Evolutionary conservation across 2,113 vertebrate genomes (phyloP).

Genomic region (Lagopus leucura): DNA sequence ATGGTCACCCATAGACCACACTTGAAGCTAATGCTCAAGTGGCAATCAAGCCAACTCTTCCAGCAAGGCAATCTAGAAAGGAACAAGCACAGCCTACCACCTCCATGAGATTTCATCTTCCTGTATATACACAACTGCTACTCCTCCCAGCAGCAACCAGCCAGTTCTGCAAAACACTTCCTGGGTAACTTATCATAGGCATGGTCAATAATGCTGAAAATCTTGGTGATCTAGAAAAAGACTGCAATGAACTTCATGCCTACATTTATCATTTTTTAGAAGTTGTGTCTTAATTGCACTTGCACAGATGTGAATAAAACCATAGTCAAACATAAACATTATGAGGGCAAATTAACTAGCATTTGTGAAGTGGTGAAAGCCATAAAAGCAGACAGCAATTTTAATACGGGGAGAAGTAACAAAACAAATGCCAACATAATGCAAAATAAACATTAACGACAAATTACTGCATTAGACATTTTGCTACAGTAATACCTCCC

Average conservation of each 20-base stretch:
- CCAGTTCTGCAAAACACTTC: background rate
- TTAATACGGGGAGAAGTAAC: background rate
- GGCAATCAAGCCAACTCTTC: background rate
- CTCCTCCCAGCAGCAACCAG: background rate
- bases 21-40: background rate
- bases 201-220: background rate
- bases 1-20: background rate
- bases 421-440: slow-evolving; percentile 3
- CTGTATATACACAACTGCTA: background rate
- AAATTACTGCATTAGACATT: background rate
- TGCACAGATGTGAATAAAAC: background rate
- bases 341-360: background rate
- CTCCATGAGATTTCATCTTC: background rate
- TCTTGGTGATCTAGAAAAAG: background rate
- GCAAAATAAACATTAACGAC: background rate
- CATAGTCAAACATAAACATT: accelerated
- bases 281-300: background rate
- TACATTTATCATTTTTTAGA: background rate
- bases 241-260: background rate
- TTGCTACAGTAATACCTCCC: background rate
- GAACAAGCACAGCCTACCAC: background rate
- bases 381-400: background rate
- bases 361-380: background rate
- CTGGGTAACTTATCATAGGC: background rate
- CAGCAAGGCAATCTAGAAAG: background rate